Evolutionary conservation across 2,888 invertebrate genomes (phyloP).

Genomic region (Cyclophora albipunctata): DNA sequence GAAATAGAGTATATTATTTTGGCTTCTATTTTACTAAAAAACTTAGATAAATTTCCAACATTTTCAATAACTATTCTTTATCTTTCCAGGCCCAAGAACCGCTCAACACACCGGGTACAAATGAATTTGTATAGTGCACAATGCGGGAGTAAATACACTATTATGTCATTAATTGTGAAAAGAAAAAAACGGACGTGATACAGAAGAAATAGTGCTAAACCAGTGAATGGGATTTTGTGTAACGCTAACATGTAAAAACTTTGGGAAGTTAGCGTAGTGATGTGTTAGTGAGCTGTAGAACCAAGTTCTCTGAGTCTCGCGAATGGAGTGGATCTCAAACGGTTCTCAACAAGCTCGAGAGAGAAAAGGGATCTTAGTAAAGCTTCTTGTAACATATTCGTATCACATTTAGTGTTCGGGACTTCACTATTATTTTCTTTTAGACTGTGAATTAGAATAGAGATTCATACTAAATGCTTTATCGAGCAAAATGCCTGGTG

Average conservation of each 20-base stretch:
- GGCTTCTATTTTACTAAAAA: constrained; percentile 9
- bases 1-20: constrained; percentile 11
- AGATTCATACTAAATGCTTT: constrained; percentile 38
- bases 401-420: constrained; percentile 49
- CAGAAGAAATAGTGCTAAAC: constrained; percentile 55
- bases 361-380: constrained; percentile 26
- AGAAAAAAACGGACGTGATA: constrained; percentile 72
- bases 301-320: constrained; percentile 49
- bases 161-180: constrained; percentile 68
- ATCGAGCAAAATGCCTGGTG: constrained; percentile 49
- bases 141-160: constrained; percentile 67
- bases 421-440: constrained; percentile 47
- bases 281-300: constrained; percentile 50
- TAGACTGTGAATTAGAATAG: constrained; percentile 55
- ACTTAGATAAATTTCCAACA: constrained; percentile 2
- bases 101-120: constrained; percentile 85
- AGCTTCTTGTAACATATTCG: constrained; percentile 41
- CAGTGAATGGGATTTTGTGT: constrained; percentile 51
- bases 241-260: constrained; percentile 43
- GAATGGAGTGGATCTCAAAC: constrained; percentile 53
- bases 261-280: constrained; percentile 52
- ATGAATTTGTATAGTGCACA: constrained; percentile 83
- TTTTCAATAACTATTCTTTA: constrained; percentile 25
- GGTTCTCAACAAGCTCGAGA: constrained; percentile 8
- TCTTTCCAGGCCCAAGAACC: constrained; percentile 87